Base-by-base conservation (phyloP, 2,113 vertebrate species). In the Empidonax alnorum region DNA sequence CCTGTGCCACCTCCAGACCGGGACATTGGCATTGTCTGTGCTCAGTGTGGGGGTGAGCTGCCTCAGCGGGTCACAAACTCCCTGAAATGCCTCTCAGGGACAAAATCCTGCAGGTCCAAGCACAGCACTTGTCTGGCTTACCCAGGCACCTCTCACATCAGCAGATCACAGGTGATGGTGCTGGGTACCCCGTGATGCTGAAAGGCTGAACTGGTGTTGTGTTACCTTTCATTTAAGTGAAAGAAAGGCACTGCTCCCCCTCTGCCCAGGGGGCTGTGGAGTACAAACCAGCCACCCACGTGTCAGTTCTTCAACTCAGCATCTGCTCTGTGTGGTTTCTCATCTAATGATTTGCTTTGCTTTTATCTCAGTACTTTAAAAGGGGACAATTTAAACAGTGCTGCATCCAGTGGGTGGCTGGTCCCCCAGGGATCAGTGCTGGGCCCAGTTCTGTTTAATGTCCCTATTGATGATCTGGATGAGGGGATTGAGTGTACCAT, bases 261-360 rank as follows among this genome's bases (percentile, higher is more conserved):
- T 50, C 56, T 44, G 46, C 7, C 41, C 65, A 13, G 41, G 8
- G 18, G 7, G 13, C 44, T 42, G 39, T 12, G 30, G 41, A 47
- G 56, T 21, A 21, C 68, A 44, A 30, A 37, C 3, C 18, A 10
- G 49, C 13, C 14, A 30, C 78, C 27, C 8, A 0, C 0, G 0
- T 25, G 44, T 37, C 1, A 0, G 0, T 18, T 28, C 9, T 5
- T 3, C 13, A 42, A 27, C 15, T 67, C 30, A 3, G 17, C 8
- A 2, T 28, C 55, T 42, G 2, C 28, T 65, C 37, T 20, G 4
- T 23, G 1, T n/a, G 24, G 6, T 72, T 93, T 76, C 46, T 59
- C 68, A 61, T 49, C 41, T 18, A 10, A 31, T 44, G 22, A 41
- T 62, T 49, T 2, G 2, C 41, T 93, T 55, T 33, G 3, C 27